Evolutionary conservation across 2,113 vertebrate genomes (phyloP), one percentile per base, ranked within the genome.

Genomic region (Hippopotamus amphibius): DNA sequence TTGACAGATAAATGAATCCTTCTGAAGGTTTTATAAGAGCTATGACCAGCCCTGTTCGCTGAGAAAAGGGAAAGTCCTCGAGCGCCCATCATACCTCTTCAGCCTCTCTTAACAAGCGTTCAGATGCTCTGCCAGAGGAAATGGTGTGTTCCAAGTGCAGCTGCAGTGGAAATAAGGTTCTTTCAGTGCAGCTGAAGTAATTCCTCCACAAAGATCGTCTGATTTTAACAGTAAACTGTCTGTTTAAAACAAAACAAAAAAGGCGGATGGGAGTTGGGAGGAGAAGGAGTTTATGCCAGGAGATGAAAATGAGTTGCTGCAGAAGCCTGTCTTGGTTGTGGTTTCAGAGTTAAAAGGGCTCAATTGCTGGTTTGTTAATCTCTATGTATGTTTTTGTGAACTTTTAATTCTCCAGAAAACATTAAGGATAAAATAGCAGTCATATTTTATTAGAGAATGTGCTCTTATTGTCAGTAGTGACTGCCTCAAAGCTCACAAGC

Each of bases 191-290:
- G 94, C 94, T 82, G 88, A 94, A 90, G 83, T 59, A 65, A 24
- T 66, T 88, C 71, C 50, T 93, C 48, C 81, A 59, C 77, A 59
- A 8, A 68, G 69, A 72, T 86, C 1, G 0, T 89, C 57, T 68
- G 30, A 57, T 84, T 96, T 82, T 88, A 90, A 89, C 69, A 89
- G 88, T 85, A 68, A 91, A 89, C 53, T 90, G 63, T 93, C 87
- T 96, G 59, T 89, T 93, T 86, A 90, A 97, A 90, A 87, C 11
- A n/a, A 74, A 96, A 84, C 96, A 87, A 76, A 90, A 81, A 71
- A 83, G 37, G 81, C 2, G 4, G 68, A 61, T 92, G 86, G 79
- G 77, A 88, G 46, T 77, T 93, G 48, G 57, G 86, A 57, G 66
- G 55, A 74, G 86, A 59, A 46, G 33, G 48, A 30, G 15, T 80